Evolutionary conservation across 2,888 invertebrate species (phyloP), one percentile per base, ranked within the genome.

Genomic region (Scelioninae gen. 1): DNA sequence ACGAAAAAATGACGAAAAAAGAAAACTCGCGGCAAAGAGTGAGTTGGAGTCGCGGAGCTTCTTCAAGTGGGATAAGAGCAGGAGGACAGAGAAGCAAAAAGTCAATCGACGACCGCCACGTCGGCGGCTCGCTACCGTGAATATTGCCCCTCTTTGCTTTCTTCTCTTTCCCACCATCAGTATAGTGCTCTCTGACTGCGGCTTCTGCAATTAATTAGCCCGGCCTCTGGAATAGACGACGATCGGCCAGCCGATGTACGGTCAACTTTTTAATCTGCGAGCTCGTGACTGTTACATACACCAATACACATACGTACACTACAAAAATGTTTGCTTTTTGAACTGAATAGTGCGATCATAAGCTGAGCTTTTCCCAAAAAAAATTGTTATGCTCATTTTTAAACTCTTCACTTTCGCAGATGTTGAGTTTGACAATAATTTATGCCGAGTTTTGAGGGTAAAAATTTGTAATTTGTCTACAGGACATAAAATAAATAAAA

Each of bases 161-260:
- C 77, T 80, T 83, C 71, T 65, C 62, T 60, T 65, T 65, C 65
- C 76, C 65, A 71, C 45, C 69, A 51, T 69, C 75, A 49, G 58
- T 13, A 47, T 65, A 47, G 49, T 16, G 51, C 81, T 76, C 83
- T 63, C 84, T 74, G 83, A 81, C 84, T 83, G 74, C 76, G 82
- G 86, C 86, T 87, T 86, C 88, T 88, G 90, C 89, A 90, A 90
- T 90, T 90, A 90, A 90, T 90, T 90, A 90, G 89, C 89, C 85
- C 87, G 87, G 55, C 51, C 58, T 45, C 66, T 76, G 65, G 62
- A 23, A 65, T 69, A 71, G 75, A 85, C 84, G 78, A 85, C 84
- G 88, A 89, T 89, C 89, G 88, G 86, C 84, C 85, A 85, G 87
- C 85, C 88, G 87, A 89, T 90, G 90, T 89, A 89, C 88, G 87